Base-by-base conservation (phyloP, 2,888 invertebrate species). In the Ceriagrion tenellum region DNA sequence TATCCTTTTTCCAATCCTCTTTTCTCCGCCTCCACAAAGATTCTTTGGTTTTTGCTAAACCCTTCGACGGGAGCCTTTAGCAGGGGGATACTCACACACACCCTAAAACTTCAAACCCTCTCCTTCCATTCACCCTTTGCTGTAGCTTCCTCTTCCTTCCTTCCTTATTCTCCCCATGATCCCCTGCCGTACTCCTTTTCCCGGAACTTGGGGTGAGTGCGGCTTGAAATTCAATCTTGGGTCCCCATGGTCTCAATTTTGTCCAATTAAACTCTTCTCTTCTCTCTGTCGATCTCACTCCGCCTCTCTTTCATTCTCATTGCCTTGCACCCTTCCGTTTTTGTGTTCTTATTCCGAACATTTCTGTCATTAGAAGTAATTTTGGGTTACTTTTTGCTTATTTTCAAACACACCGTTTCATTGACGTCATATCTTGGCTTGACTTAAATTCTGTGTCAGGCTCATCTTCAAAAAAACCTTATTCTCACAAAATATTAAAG, bases 181-280 rank as follows among this genome's bases (percentile, higher is more conserved):
- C 74, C 35, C 16, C 35, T 35, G 35, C 81, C 81, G 0, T 3
- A 23, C 16, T 81, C 35, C 81, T 81, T 35, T 81, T 12, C 81
- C 30, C 30, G 8, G 81, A 35, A 81, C 81, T 35, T 81, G 35
- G 81, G 81, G n/a, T 2, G 81, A 13, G 35, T 81, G 81, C 35
- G 81, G 81, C 26, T 81, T 81, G 81, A 81, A 81, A 81, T 81
- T 81, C 81, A 35, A 81, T 81, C 81, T 81, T 35, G 30, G n/a
- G 35, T 81, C 35, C 81, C 6, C 81, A n/a, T 81, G 35, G 81
- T 81, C 81, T 81, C 35, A 35, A 81, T 81, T 30, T 30, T 35
- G 35, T 81, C 18, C 81, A 81, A 81, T 81, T 81, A 81, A 81
- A 81, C 35, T 30, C 35, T 4, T 35, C 81, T 81, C 0, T 1